Base-by-base conservation (phyloP, 2,113 vertebrate genomes). In the Catharus minimus region DNA sequence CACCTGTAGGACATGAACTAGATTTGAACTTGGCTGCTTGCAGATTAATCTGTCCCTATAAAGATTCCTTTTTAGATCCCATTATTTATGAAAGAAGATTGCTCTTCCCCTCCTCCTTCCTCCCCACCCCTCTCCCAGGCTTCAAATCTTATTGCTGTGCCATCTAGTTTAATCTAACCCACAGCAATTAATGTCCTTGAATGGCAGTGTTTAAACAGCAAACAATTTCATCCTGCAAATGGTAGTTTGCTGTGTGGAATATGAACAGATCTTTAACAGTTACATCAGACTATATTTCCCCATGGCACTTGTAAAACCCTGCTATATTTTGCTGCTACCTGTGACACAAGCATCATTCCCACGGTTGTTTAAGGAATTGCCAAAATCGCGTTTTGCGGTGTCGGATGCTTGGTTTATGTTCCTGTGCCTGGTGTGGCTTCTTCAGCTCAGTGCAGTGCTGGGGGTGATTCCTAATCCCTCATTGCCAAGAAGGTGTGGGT, bases 171-270 rank as follows among this genome's bases (percentile, higher is more conserved):
- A 96, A 97, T 97, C 95, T 97, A 94, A 97, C 89, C 92, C 76
- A 89, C 69, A 95, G 88, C 95, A 95, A 97, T 97, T 97, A 96
- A 95, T 95, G 94, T 96, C 78, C 96, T 95, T 97, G 96, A 94
- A 82, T 87, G 86, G 88, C 88, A 95, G 81, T 88, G 89, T 95
- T 97, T 95, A 95, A 97, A 96, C 86, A 88, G 95, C 94, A 97
- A 97, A 96, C 83, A 91, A 76, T 95, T 94, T 96, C 79, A 92
- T 91, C 90, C 78, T 88, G 75, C 95, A 94, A 96, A 79, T 88
- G 92, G 84, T 79, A 73, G 64, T 41, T 62, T 82, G 92, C 83
- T 93, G 86, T 62, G 78, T 93, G 57, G 92, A 96, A 96, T 97
- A 91, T 5, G 39, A 96, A 86, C 89, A 80, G 52, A 61, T 64